These are phyloP conservation scores for Drosophila meridionalis DNA, from an alignment of 2,888 invertebrate genomes.

Conservation along the genomic window DNA sequence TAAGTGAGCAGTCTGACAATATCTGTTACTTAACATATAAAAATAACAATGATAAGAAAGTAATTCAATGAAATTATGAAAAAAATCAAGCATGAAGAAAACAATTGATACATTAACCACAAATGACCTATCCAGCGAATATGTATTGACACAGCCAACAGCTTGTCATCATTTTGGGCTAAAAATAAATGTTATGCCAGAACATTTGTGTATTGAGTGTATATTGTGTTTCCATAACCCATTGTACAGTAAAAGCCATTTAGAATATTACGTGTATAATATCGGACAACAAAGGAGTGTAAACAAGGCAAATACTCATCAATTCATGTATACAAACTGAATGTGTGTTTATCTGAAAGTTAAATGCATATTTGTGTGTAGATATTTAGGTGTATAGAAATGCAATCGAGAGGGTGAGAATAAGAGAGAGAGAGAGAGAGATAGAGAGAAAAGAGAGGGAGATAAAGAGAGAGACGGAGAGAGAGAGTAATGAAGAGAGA, in stretches of 20 bases:
- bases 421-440: not conserved
- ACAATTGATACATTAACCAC: constrained; percentile 23
- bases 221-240: constrained; percentile 26
- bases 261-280: constrained; percentile 39
- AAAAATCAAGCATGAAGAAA: not conserved
- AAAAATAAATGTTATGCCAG: constrained; percentile 41
- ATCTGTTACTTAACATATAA: not conserved
- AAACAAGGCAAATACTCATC: constrained; percentile 29
- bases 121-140: constrained; percentile 31
- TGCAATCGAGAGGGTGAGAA: not conserved
- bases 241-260: constrained; percentile 38
- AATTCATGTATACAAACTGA: constrained; percentile 14
- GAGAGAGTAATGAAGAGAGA: not conserved
- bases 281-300: constrained; percentile 42
- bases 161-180: constrained; percentile 22
- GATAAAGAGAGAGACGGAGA: not conserved
- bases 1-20: not conserved
- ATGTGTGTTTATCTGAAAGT: constrained; percentile 11
- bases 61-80: not conserved
- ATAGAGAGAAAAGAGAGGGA: not conserved
- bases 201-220: constrained; percentile 29
- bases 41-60: not conserved
- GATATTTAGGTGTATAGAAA: not conserved
- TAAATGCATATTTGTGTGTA: not conserved
- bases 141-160: constrained; percentile 35